A percentile compares a stretch with the other conserved stretches of the same genome.
These are phyloP conservation scores for Nothobranchius kuhntae DNA, from an alignment of 2,113 vertebrate genomes.

Conservation along the genomic window DNA sequence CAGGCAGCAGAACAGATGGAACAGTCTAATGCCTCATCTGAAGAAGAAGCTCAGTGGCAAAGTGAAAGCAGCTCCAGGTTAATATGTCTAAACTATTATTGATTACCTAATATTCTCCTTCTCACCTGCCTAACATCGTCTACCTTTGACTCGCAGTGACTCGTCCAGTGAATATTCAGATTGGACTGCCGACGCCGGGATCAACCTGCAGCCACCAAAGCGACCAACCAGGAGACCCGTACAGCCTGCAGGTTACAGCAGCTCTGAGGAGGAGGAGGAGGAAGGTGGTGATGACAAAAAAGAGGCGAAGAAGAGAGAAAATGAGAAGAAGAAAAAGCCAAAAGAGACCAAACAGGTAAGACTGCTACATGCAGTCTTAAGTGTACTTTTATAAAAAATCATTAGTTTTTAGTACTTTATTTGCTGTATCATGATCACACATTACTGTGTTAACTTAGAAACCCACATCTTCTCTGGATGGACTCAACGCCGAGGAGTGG, in stretches of 20 bases:
- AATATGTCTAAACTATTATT: not conserved
- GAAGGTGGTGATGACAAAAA: constrained; percentile 69
- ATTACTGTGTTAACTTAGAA: constrained; percentile 73
- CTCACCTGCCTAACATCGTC: not conserved
- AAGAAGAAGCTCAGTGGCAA: constrained; percentile 89
- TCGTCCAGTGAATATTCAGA: constrained; percentile 98
- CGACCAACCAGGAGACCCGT: constrained; percentile 86
- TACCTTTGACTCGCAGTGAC: constrained; percentile 75
- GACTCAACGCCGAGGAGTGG: constrained; percentile 89
- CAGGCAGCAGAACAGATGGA: constrained; percentile 85
- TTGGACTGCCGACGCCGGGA: constrained; percentile 97
- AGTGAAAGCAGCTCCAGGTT: constrained; percentile 96
- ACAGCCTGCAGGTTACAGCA: constrained; percentile 85
- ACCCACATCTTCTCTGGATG: constrained; percentile 85
- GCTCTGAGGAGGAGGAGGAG: constrained; percentile 88
- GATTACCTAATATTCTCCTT: not conserved
- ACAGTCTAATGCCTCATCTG: constrained; percentile 86
- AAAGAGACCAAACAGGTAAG: constrained; percentile 89
- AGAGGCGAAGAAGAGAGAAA: constrained; percentile 53
- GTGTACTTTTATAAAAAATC: not conserved
- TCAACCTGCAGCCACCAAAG: constrained; percentile 97
- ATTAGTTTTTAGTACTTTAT: not conserved
- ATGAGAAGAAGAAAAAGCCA: constrained; percentile 83
- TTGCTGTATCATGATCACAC: not conserved
- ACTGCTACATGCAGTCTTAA: not conserved